Evolutionary conservation across 2,888 invertebrate species (phyloP), one percentile per base, ranked within the genome.

Genomic region (Caenorhabditis japonica): DNA sequence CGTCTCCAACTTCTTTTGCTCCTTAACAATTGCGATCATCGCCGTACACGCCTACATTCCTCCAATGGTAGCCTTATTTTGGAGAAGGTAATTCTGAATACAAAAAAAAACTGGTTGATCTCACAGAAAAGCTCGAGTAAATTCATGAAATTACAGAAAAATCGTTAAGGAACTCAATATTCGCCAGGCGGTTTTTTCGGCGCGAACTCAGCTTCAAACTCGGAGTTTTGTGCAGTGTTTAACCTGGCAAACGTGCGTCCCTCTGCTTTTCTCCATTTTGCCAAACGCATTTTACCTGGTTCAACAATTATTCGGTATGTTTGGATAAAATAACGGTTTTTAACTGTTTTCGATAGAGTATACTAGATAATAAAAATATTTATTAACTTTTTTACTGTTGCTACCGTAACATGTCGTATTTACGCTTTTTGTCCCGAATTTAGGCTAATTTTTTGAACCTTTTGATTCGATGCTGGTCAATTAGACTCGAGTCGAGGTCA

Each of bases 191-290:
- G 53, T 46, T 10, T 17, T 62, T 1, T 62, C 62, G 4, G 27
- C 62, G 2, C 25, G 62, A 19, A 62, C 62, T 3, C 62, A 53
- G 17, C 44, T 53, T 0, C 62, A 62, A 47, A 62, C 62, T 5
- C 19, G 62, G 7, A 53, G 21, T 27, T 62, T 62, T 17, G 62
- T 62, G 5, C 53, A 62, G 17, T 62, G 62, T 30, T 33, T 62
- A 23, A 62, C 62, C 21, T 62, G 53, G 53, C 62, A 62, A 19
- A 62, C 62, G 5, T 62, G 62, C 39, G 46, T 62, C n/a, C 62
- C 62, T 1, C 33, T 64, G 30, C 56, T 64, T 23, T 64, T 64
- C 43, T 64, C 47, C 17, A 27, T 64, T 1, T 4, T 41, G 3
- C 55, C 55, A 7, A 55, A 64, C 27, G 41, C 64, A 4, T 64